Percentiles rank a stretch among this genome's conserved stretches.
Conservation (phyloP, 2,113 vertebrate genomes). For the Phalacrocorax aristotelis region DNA sequence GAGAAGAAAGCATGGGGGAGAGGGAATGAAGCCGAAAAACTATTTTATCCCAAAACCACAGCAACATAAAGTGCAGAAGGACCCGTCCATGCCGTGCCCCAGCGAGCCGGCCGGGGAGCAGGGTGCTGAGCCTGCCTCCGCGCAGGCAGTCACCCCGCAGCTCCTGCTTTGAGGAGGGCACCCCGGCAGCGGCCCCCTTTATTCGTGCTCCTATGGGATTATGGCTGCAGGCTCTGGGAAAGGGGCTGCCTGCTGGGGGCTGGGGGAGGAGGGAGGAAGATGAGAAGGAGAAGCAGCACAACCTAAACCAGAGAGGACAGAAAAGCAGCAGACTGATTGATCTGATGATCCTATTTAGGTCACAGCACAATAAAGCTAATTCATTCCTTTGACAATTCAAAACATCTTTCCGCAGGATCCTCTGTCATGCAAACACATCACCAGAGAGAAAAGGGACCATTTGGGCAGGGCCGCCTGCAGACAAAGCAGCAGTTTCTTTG, state of each 20-base stretch:
- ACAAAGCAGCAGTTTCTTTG: conserved; percentile 32
- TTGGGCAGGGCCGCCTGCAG: not conserved
- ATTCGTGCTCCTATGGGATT: not conserved
- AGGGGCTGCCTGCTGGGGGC: not conserved
- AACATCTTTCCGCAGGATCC: conserved; percentile 53
- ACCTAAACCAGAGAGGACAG: conserved; percentile 10
- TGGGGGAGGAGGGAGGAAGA: not conserved
- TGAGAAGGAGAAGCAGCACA: not conserved
- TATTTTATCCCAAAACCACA: not conserved
- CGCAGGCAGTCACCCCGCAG: not conserved
- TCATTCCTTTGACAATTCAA: conserved; percentile 63
- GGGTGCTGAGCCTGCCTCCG: not conserved
- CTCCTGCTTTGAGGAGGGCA: not conserved
- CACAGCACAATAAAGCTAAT: conserved; percentile 64
- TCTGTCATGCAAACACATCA: conserved; percentile 57
- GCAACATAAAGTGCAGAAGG: not conserved
- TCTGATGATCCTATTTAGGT: conserved; percentile 69
- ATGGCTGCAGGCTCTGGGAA: not conserved
- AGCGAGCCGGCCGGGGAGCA: not conserved
- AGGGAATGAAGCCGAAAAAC: not conserved
- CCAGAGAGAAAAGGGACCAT: conserved; percentile 17
- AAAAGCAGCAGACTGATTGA: conserved; percentile 59
- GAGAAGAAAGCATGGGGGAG: not conserved
- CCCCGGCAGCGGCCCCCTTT: not conserved
- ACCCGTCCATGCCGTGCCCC: not conserved